A percentile compares a stretch with the other conserved stretches of the same genome.
Evolutionary conservation across 1,140 invertebrate genomes (phyloP).

Genomic region (Chionoecetes opilio): DNA sequence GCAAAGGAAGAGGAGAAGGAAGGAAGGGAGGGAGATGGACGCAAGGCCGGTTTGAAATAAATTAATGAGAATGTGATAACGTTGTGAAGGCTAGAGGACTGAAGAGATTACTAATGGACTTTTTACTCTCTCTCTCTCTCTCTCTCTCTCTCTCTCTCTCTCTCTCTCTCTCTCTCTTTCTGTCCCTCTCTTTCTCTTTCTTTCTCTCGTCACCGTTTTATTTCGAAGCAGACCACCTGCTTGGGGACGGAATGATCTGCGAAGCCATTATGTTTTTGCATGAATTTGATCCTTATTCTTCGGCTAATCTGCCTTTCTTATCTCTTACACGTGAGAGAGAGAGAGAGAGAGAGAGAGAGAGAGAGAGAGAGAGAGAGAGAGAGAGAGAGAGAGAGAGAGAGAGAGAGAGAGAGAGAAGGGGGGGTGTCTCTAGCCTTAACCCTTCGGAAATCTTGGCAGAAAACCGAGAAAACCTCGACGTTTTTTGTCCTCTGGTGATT

Average conservation of each 20-base stretch:
- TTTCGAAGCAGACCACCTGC: too few relatives aligned
- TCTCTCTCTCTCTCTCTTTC: neutral
- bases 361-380: constrained; percentile 17
- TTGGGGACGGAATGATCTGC: too few relatives aligned
- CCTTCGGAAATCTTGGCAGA: too few relatives aligned
- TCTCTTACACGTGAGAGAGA: neutral
- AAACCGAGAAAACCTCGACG: neutral
- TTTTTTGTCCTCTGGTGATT: neutral
- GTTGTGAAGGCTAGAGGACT: neutral
- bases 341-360: constrained; percentile 27
- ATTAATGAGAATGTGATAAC: neutral
- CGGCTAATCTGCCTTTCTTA: neutral
- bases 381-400: neutral
- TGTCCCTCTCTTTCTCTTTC: too few relatives aligned
- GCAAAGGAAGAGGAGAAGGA: neutral
- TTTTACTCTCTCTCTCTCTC: neutral
- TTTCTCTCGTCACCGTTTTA: too few relatives aligned
- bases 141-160: neutral
- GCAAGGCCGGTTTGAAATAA: neutral
- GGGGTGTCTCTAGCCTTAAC: too few relatives aligned
- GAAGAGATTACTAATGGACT: neutral
- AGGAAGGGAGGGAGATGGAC: neutral
- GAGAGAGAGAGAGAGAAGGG: too few relatives aligned
- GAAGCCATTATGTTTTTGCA: too few relatives aligned
- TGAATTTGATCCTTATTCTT: neutral